Percentiles rank a stretch among this genome's conserved stretches.
phyloP scores from a whole-genome alignment of 2,113 vertebrate genomes.

The Phoenicopterus ruber region DNA sequence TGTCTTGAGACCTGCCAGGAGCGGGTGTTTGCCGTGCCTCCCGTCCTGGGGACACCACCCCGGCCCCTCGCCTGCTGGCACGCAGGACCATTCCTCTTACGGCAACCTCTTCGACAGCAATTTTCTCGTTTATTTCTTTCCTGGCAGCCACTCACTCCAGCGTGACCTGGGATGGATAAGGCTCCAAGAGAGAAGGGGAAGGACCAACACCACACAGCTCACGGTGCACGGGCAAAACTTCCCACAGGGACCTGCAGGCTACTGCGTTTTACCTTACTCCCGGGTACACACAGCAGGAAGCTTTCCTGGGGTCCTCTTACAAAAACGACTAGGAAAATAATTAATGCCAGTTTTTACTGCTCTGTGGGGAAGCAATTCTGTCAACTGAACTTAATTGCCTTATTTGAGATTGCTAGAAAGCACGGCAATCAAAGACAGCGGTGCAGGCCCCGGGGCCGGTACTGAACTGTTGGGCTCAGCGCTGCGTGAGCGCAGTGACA shows the following conservation, averaged over 20 bases:
- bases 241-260: fast-evolving
- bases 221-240: fast-evolving
- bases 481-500: fast-evolving
- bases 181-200: neutral
- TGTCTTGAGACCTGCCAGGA: neutral
- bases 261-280: fast-evolving
- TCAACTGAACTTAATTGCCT: neutral
- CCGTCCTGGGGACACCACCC: neutral
- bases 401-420: neutral
- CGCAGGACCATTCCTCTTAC: too few species aligned
- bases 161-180: neutral
- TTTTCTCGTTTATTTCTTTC: fast-evolving
- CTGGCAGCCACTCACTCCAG: neutral
- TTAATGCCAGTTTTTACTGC: neutral
- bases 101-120: neutral
- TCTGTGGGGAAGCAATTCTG: neutral
- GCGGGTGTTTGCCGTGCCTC: neutral
- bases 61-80: too few species aligned
- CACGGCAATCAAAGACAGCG: fast-evolving
- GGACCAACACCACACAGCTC: neutral
- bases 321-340: neutral
- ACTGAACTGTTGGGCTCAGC: neutral
- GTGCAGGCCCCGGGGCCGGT: fast-evolving
- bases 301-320: neutral
- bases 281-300: fast-evolving